Base-by-base conservation (phyloP, 2,888 invertebrate genomes). In the Plebejus melissa region DNA sequence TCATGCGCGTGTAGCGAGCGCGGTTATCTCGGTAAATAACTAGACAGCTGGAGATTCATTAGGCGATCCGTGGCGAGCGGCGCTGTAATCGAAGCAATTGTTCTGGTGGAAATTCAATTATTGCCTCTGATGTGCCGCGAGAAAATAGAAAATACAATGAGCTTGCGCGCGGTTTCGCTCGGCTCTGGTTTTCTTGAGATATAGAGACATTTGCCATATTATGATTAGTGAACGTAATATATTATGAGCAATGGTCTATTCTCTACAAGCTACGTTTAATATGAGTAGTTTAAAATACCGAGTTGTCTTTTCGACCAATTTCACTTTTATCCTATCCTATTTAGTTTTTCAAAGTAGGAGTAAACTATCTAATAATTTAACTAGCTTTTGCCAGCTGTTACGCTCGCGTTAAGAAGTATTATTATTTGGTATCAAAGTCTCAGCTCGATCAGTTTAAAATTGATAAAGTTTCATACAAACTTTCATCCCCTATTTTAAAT, bases 11-110 rank as follows among this genome's bases (percentile, higher is more conserved):
- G 93, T 91, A 87, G 84, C 87, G 87, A 86, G 90, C 90, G 89
- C 86, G 90, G 90, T 91, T 92, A 92, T 92, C 91, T 91, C 87
- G 82, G 90, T 91, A 90, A 92, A 90, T 91, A 91, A 90, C 90
- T 89, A 91, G 90, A 91, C 92, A 90, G 90, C 87, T 84, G 85
- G 87, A 92, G 93, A 93, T 92, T 93, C 93, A 93, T 93, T 93
- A 92, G 90, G 90, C 90, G 90, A 90, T 90, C 89, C 88, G 87
- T 88, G 91, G 89, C 88, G 87, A 85, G 84, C 85, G 84, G 84
- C 86, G 86, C 88, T 87, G 89, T 93, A 93, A 91, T 93, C 90
- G 91, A 88, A 87, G 90, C 92, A 91, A 93, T 93, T 92, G 93
- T 93, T 93, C 92, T 90, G 85, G 79, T 81, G 87, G 90, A 93